Base-by-base conservation (phyloP, 2,113 vertebrate species). In the Urocitellus parryii region DNA sequence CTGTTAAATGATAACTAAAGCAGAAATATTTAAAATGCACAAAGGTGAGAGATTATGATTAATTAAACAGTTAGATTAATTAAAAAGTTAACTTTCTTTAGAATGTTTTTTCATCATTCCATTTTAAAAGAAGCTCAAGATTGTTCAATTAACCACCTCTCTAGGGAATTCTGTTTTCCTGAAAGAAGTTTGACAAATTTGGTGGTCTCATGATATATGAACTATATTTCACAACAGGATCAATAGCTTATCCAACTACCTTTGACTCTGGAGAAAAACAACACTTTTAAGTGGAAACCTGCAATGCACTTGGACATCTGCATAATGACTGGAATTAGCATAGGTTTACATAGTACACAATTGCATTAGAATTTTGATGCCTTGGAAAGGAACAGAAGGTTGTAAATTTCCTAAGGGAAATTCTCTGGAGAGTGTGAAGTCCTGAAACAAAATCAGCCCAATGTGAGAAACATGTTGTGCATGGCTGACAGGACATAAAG, bases 261-360 rank as follows among this genome's bases (percentile, higher is more conserved):
- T 98, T 90, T 91, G 93, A 91, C 39, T 96, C 61, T 76, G 42
- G 88, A 95, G 56, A 84, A 16, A 97, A 97, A 91, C 93, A 96
- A 25, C 12, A 80, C 73, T 97, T 96, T 67, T 34, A 87, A 58
- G n/a, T 97, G 20, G 48, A 92, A 97, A 96, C 85, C 89, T 95
- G 95, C 76, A 91, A 58, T 80, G 77, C n/a, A 82, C 24, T 90
- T 95, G 95, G 95, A 95, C 91, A 96, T 61, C 48, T 97, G 82
- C 39, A 87, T 77, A 81, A 91, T 97, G 78, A 92, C 78, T 48
- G 63, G 93, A 98, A 97, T 97, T 96, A 97, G 37, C 4, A 22
- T 91, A 84, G 65, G 53, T 96, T 98, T 97, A 73, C 32, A 92
- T 2, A 63, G 22, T 53, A n/a, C 10, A 81, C 42, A 95, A 16